These are phyloP conservation scores for Litoditis marina DNA, from an alignment of 2,888 invertebrate species.

Conservation along the genomic window DNA sequence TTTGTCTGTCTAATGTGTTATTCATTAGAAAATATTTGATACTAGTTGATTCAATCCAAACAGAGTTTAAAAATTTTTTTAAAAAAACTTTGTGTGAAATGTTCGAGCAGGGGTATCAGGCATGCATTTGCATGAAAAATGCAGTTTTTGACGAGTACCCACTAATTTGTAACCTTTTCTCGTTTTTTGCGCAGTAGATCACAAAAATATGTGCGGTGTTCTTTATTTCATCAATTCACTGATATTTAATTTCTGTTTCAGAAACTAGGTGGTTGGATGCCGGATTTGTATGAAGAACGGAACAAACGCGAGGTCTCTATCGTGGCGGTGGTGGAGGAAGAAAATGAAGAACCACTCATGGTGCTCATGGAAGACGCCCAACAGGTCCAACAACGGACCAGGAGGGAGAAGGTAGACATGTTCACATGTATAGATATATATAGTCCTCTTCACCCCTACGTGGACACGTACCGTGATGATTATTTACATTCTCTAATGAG, in stretches of 20 bases:
- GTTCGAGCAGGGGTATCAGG: too few relatives aligned
- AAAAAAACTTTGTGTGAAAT: neutral
- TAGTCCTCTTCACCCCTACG: too few relatives aligned
- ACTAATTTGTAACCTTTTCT: too few relatives aligned
- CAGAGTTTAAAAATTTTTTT: neutral
- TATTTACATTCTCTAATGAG: too few relatives aligned
- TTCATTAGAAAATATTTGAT: neutral
- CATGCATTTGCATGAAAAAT: too few relatives aligned
- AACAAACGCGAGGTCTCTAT: neutral
- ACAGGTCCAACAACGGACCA: too few relatives aligned
- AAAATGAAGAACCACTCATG: conserved; percentile 1
- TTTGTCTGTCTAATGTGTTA: too few relatives aligned
- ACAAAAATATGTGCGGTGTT: too few relatives aligned
- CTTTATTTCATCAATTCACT: neutral
- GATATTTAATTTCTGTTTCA: conserved; percentile 1
- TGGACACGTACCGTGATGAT: too few relatives aligned
- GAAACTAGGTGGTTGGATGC: conserved; percentile 38
- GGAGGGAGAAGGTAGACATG: conserved; percentile 17
- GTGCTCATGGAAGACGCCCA: conserved; percentile 11
- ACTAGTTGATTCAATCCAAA: neutral
- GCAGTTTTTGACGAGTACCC: too few relatives aligned
- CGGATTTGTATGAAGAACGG: conserved; percentile 20
- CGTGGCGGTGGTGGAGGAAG: conserved; percentile 5
- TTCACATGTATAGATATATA: too few relatives aligned
- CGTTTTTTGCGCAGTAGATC: too few relatives aligned